Conservation (phyloP, 2,113 vertebrate species). For the Oncorhynchus masou region DNA sequence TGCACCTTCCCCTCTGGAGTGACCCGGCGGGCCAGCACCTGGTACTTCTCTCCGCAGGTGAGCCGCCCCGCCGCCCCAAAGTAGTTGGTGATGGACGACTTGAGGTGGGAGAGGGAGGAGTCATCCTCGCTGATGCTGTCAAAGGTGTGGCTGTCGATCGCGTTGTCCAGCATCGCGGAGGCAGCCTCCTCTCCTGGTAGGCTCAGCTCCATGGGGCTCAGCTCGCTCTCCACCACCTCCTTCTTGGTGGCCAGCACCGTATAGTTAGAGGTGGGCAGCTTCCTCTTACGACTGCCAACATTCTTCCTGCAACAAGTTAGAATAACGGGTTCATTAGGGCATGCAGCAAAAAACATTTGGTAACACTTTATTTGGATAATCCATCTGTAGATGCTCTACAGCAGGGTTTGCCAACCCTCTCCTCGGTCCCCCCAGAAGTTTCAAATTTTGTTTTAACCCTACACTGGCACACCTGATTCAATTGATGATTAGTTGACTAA, state of each 20-base stretch:
- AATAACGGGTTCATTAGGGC: no score
- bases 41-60: slow-evolving; percentile 90
- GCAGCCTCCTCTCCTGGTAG: slow-evolving; percentile 68
- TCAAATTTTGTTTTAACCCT: no score
- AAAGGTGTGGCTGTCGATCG: slow-evolving; percentile 79
- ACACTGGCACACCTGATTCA: no score
- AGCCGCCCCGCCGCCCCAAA: slow-evolving; percentile 87
- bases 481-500: no score
- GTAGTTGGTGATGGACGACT: slow-evolving; percentile 92
- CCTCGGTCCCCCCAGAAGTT: no score
- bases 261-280: slow-evolving; percentile 79
- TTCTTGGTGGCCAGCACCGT: slow-evolving; percentile 71
- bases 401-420: no score
- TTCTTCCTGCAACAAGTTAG: slow-evolving; percentile 67
- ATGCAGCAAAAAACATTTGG: no score
- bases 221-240: slow-evolving; percentile 53
- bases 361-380: no score
- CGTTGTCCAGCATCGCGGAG: slow-evolving; percentile 61
- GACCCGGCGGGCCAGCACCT: slow-evolving; percentile 88
- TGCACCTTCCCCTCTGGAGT: slow-evolving; percentile 89
- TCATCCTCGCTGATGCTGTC: slow-evolving; percentile 86
- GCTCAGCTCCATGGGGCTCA: slow-evolving; percentile 3
- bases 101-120: slow-evolving; percentile 85
- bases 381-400: no score
- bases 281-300: slow-evolving; percentile 91